Evolutionary conservation across 1,140 invertebrate species (phyloP), one percentile per base, ranked within the genome.

Genomic region (Heliconius himera): DNA sequence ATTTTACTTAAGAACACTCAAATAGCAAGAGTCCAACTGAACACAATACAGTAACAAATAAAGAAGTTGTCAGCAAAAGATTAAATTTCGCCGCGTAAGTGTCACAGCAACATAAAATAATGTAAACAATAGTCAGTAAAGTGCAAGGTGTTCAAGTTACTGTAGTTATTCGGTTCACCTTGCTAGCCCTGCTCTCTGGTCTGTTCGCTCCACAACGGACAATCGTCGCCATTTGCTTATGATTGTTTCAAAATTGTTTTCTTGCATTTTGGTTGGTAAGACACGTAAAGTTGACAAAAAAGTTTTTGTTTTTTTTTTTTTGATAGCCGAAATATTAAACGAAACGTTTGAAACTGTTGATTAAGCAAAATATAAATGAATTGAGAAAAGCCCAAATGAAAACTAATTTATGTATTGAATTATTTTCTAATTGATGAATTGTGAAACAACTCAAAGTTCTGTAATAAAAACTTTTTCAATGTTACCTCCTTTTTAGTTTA

Each of bases 171-270:
- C 56, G 77, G 84, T 84, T 89, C 82, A 93, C 91, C 91, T 93
- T 85, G 87, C 82, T 79, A 83, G 73, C 76, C 91, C 6, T 20
- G 0, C 86, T 84, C 84, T 86, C 87, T 85, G 84, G 81, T 89
- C 89, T 29, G 51, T 20, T 73, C 72, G 72, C 29, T 81, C 82
- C 36, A 75, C 60, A 74, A 86, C 90, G 80, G 90, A 92, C 83
- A 92, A 84, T 86, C 88, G 90, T 86, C 91, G 91, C 91, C 91
- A 92, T 86, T 89, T 89, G 81, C 80, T 91, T 83, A 92, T 89
- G 78, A 93, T 88, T 86, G 86, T 89, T 86, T 90, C 85, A 87
- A 93, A 93, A 88, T 90, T 89, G 81, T 88, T 90, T 86, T 92
- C 88, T 88, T 92, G 88, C 91, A 93, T 93, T 85, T 88, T 89